Evolutionary conservation across 64 coral and sea anemone species (phyloP).

Genomic region (Cladopsammia gracilis): DNA sequence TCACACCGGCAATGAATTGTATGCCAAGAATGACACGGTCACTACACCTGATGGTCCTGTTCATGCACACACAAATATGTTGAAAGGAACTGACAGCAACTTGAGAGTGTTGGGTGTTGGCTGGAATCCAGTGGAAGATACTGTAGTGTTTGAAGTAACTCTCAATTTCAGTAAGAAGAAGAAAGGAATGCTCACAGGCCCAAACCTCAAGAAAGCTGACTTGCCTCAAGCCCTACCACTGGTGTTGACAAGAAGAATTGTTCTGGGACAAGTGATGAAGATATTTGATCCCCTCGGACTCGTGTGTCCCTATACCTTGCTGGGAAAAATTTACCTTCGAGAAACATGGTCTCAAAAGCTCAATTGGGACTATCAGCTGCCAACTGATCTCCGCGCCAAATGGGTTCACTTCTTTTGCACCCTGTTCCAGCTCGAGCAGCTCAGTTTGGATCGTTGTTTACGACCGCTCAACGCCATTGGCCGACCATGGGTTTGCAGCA

Average conservation of each 20-base stretch:
- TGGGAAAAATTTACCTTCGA: slow-evolving; percentile 72
- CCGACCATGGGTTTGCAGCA: slow-evolving; percentile 62
- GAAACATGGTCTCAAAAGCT: slow-evolving; percentile 76
- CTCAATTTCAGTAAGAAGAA: slow-evolving; percentile 21
- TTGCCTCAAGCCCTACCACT: slow-evolving; percentile 54
- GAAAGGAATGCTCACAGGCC: slow-evolving; percentile 36
- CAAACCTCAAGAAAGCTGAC: slow-evolving; percentile 51
- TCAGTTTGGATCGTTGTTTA: slow-evolving; percentile 43
- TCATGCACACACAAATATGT: slow-evolving; percentile 29
- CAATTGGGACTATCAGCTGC: slow-evolving; percentile 74
- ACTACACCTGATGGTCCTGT: neutral
- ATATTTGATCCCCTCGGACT: slow-evolving; percentile 80
- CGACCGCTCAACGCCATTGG: slow-evolving; percentile 10
- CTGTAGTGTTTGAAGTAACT: slow-evolving; percentile 57
- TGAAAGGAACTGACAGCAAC: slow-evolving; percentile 67
- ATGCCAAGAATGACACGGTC: neutral
- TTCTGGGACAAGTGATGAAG: slow-evolving; percentile 82
- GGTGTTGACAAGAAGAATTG: slow-evolving; percentile 84
- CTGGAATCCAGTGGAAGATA: slow-evolving; percentile 71
- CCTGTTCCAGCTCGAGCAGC: slow-evolving; percentile 61
- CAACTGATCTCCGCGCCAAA: slow-evolving; percentile 10
- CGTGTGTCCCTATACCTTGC: slow-evolving; percentile 65
- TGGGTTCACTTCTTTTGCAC: slow-evolving; percentile 63
- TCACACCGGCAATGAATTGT: slow-evolving; percentile 19
- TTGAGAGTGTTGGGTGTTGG: slow-evolving; percentile 68